These are phyloP conservation scores for Ammodytes dubius DNA, from an alignment of 2,113 vertebrate genomes.

Conservation along the genomic window DNA sequence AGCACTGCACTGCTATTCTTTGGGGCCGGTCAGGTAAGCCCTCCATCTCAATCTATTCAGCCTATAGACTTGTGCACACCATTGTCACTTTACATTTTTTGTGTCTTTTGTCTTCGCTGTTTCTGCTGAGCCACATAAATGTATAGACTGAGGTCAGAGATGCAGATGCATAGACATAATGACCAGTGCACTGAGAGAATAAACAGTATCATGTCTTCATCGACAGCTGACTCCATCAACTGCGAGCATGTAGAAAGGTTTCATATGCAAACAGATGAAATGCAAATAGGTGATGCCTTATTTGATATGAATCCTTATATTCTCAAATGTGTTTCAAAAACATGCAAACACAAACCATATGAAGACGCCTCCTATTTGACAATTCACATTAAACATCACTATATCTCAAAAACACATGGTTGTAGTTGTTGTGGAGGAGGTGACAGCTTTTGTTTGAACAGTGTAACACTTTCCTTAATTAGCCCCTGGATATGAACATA, in stretches of 20 bases:
- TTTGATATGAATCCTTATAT: background rate
- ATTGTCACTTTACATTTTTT: slow-evolving; percentile 59
- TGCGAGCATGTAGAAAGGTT: slow-evolving; percentile 3
- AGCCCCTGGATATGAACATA: background rate
- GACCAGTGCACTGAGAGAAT: slow-evolving; percentile 2
- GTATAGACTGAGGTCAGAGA: slow-evolving; percentile 36
- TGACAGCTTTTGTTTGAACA: background rate
- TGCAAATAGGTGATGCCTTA: background rate
- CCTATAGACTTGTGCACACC: slow-evolving; percentile 29
- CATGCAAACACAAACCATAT: background rate
- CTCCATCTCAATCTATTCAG: slow-evolving; percentile 62
- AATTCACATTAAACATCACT: background rate
- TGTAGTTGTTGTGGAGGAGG: background rate
- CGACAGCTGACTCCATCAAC: slow-evolving; percentile 3
- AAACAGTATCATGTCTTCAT: background rate
- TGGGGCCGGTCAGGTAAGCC: slow-evolving; percentile 85
- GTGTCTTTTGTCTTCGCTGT: slow-evolving; percentile 42
- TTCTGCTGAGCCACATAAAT: slow-evolving; percentile 66
- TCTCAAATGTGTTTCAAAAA: background rate
- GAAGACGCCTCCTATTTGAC: background rate
- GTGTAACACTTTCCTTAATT: background rate
- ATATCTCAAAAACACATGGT: background rate
- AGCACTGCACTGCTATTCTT: slow-evolving; percentile 76
- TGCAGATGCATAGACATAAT: slow-evolving; percentile 26
- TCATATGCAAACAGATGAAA: background rate